Percentiles rank a stretch among this genome's conserved stretches.
phyloP scores from a whole-genome alignment of 1,140 invertebrate genomes.

The Rhagoletis zephyria region DNA sequence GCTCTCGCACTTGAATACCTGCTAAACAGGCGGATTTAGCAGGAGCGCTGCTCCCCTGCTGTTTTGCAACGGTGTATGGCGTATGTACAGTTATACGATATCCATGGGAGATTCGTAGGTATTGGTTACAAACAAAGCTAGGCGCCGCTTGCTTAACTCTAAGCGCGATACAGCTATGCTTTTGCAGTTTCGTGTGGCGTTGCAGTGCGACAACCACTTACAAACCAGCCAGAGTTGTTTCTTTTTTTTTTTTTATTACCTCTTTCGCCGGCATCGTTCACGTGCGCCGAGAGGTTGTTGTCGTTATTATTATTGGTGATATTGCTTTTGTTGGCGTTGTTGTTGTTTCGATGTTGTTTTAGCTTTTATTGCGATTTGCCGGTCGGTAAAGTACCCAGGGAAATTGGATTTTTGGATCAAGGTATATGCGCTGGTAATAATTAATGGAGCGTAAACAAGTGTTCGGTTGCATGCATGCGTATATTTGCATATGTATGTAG shows the following conservation, averaged over 20 bases:
- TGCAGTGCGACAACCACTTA: neutral
- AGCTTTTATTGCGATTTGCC: constrained; percentile 42
- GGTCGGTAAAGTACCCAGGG: constrained; percentile 35
- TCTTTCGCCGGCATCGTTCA: neutral
- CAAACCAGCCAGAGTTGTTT: neutral
- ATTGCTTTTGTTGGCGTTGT: neutral
- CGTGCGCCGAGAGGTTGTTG: neutral
- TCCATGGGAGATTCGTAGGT: neutral
- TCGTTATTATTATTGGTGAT: constrained; percentile 10
- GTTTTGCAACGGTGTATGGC: no score
- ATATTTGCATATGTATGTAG: neutral
- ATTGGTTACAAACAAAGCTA: neutral
- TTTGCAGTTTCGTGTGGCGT: neutral
- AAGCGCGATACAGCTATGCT: neutral
- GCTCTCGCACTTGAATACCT: no score
- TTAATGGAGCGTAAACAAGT: constrained; percentile 45
- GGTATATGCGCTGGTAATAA: constrained; percentile 39
- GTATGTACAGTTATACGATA: no score
- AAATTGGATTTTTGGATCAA: constrained; percentile 42
- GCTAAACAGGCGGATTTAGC: no score
- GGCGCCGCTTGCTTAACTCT: neutral
- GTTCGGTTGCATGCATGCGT: neutral
- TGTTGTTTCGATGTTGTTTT: constrained; percentile 7
- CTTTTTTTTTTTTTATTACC: neutral
- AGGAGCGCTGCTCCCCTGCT: no score